phyloP scores from a whole-genome alignment of 2,113 vertebrate genomes.

The Psilopogon haemacephalus region DNA sequence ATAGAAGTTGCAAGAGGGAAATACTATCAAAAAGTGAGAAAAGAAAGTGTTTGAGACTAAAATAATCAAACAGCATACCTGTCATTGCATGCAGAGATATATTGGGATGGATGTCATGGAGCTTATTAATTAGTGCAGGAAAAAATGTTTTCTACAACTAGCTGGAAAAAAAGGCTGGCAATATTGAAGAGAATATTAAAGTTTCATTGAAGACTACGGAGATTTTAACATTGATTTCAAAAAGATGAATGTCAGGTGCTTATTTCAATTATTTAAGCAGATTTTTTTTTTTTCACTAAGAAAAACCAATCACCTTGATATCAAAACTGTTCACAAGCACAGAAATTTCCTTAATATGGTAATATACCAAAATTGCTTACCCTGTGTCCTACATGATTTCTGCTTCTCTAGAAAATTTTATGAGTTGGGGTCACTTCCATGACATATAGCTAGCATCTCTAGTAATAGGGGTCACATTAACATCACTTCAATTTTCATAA shows the following conservation, averaged over 20 bases:
- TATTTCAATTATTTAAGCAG: not conserved
- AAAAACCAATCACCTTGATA: not conserved
- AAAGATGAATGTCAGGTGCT: not conserved
- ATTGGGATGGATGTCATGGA: not conserved
- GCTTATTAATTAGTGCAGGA: not conserved
- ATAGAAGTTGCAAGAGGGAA: not conserved
- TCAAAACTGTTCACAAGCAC: not conserved
- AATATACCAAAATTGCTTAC: not conserved
- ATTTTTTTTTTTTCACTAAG: not conserved
- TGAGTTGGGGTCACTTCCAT: not conserved
- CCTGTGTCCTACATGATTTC: not conserved
- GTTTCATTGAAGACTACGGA: not conserved
- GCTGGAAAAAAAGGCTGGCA: not conserved
- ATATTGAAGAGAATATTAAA: not conserved
- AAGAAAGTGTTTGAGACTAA: not conserved
- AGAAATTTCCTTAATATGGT: not conserved
- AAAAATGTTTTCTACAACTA: not conserved
- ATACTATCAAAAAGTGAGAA: not conserved
- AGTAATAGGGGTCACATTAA: not conserved
- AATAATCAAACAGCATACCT: not conserved
- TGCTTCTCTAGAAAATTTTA: not conserved
- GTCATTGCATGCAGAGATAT: not conserved
- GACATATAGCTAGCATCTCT: not conserved
- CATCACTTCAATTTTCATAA: not conserved
- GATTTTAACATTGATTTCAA: not conserved